Evolutionary conservation across 2,888 invertebrate species (phyloP), one percentile per base, ranked within the genome.

Genomic region (Agriotes lineatus): DNA sequence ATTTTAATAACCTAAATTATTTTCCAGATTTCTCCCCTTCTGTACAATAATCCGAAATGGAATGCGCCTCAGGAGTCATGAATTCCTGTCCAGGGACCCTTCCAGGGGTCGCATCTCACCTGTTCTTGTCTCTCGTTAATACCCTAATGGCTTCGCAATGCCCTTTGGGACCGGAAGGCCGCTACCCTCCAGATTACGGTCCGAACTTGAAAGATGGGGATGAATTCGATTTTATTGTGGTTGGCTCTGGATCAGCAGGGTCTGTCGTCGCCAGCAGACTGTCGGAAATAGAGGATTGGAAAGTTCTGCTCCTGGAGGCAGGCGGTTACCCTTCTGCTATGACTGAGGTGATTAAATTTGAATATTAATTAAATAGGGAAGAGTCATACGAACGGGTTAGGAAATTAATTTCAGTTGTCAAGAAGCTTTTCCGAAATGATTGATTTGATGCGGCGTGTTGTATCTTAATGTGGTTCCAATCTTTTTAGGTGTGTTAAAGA

Each of bases 71-170:
- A 42, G 58, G 62, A 56, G 14, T 58, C 16, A 59, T 25, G 9
- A 60, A 52, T 35, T 9, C 52, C 1, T 69, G 69, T 25, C 65
- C 69, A 10, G 72, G 83, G 73, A 76, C 80, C 70, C 82, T 82
- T 66, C 82, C 84, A 71, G 85, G 86, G 1, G 80, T 82, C 0
- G 81, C 85, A 35, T 35, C 50, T 16, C 50, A 50, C n/a, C 71
- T 90, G 52, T 90, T 92, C 78, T 80, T 86, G 1, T 85, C 89
- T 7, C 81, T 90, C 0, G 77, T 92, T 64, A 88, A 89, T 72
- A 86, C 88, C 0, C 80, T 92, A 60, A 79, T 91, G 44, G 82
- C 86, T 1, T 88, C 90, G 0, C 90, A 89, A 76, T 91, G 91
- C 75, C 85, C 86, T 0, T 74, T 91, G n/a, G n/a, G 74, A 12